Percentiles rank a stretch among this genome's conserved stretches.
These are phyloP conservation scores for Cotesia vestalis DNA, from an alignment of 1,140 invertebrate genomes.

Conservation along the genomic window DNA sequence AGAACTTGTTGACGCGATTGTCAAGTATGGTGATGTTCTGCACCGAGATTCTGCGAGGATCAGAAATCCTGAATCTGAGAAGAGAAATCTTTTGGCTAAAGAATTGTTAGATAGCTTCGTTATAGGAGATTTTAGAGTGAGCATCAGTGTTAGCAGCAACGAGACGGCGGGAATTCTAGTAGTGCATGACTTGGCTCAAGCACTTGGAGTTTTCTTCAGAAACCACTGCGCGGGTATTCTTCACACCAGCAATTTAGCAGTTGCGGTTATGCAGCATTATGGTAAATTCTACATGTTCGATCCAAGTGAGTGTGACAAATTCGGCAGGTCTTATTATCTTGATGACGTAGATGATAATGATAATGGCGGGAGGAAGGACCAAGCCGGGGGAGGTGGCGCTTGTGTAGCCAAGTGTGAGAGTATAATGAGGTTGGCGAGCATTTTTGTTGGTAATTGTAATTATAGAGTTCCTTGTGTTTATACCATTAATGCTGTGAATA, in stretches of 20 bases:
- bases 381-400: constrained; percentile 41
- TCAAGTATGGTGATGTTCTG: constrained; percentile 50
- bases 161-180: constrained; percentile 46
- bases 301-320: constrained; percentile 45
- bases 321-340: constrained; percentile 32
- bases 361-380: no score
- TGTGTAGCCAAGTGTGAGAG: constrained; percentile 52
- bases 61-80: constrained; percentile 36
- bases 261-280: constrained; percentile 54
- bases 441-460: constrained; percentile 50
- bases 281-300: constrained; percentile 56
- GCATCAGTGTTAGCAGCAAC: constrained; percentile 46
- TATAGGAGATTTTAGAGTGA: constrained; percentile 49
- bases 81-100: constrained; percentile 47
- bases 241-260: constrained; percentile 46
- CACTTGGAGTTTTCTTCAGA: constrained; percentile 43
- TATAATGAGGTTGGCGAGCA: constrained; percentile 45
- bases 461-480: constrained; percentile 50
- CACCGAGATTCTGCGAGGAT: constrained; percentile 47
- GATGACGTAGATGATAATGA: no score
- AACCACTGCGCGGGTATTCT: constrained; percentile 46
- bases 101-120: constrained; percentile 52
- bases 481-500: constrained; percentile 52
- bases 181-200: constrained; percentile 38
- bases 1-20: constrained; percentile 46